Conservation (phyloP, 2,113 vertebrate species). For the Leptodactylus fuscus region DNA sequence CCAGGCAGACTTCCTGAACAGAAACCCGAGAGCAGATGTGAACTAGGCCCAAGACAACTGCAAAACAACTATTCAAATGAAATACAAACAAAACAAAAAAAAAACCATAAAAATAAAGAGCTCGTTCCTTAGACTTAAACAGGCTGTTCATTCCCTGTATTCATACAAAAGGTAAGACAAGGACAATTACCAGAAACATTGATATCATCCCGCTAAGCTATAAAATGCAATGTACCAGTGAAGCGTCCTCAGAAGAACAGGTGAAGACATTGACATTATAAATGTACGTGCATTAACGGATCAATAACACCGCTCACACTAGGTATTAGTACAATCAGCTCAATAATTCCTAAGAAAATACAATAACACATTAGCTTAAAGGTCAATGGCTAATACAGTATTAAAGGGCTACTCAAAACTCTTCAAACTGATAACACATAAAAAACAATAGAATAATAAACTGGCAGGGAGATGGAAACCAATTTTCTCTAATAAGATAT, state of each 20-base stretch:
- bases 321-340: background rate
- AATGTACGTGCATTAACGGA: conserved; percentile 16
- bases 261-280: conserved; percentile 18
- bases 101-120: too few relatives aligned
- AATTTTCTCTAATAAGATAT: too few relatives aligned
- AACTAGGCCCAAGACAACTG: too few relatives aligned
- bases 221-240: background rate
- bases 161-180: background rate
- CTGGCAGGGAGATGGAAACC: too few relatives aligned
- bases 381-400: background rate
- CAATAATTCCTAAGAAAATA: background rate
- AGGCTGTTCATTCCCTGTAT: background rate
- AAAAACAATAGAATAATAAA: too few relatives aligned
- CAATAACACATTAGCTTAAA: background rate
- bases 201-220: background rate
- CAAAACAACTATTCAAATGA: too few relatives aligned
- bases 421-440: background rate
- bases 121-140: too few relatives aligned
- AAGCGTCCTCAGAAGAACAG: background rate
- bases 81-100: too few relatives aligned
- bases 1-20: too few relatives aligned
- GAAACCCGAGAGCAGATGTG: too few relatives aligned
- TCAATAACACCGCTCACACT: background rate
- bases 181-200: background rate
- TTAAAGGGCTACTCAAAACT: background rate